Conservation (phyloP, 2,797 vertebrate genomes). For the Arrhamphus sclerolepis region DNA sequence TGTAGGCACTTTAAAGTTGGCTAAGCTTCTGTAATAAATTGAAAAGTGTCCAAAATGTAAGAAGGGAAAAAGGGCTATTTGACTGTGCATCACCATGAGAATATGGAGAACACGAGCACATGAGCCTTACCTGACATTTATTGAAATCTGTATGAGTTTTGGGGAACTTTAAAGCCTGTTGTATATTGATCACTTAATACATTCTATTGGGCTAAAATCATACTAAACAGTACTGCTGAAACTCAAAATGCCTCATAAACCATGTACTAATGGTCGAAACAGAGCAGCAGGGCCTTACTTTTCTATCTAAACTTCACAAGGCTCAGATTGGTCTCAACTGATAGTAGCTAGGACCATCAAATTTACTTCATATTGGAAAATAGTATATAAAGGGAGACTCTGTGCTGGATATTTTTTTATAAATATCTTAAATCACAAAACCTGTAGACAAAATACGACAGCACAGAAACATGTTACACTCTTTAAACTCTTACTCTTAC, state of each 20-base stretch:
- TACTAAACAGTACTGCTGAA: background rate
- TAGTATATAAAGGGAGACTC: background rate
- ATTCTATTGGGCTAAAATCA: no score
- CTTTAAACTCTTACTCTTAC: no score
- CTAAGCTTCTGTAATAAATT: slow-evolving; percentile 76
- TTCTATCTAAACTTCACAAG: no score
- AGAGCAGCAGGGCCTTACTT: background rate
- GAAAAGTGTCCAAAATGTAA: slow-evolving; percentile 80
- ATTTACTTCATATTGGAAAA: no score
- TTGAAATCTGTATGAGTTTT: slow-evolving; percentile 21
- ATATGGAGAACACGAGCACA: slow-evolving; percentile 58
- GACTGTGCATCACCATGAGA: slow-evolving; percentile 67
- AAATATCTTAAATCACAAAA: no score
- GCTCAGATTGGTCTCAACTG: no score
- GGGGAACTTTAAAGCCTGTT: slow-evolving; percentile 24
- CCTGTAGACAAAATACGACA: no score
- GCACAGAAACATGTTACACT: no score
- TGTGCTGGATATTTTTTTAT: no score
- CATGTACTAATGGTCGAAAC: background rate
- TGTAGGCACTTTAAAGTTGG: slow-evolving; percentile 84
- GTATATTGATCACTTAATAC: background rate
- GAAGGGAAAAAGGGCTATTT: slow-evolving; percentile 66
- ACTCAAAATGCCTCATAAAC: background rate
- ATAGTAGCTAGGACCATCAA: background rate
- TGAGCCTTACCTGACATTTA: slow-evolving; percentile 52